These are phyloP conservation scores for Taenaris catops DNA, from an alignment of 2,888 invertebrate genomes.

Conservation along the genomic window DNA sequence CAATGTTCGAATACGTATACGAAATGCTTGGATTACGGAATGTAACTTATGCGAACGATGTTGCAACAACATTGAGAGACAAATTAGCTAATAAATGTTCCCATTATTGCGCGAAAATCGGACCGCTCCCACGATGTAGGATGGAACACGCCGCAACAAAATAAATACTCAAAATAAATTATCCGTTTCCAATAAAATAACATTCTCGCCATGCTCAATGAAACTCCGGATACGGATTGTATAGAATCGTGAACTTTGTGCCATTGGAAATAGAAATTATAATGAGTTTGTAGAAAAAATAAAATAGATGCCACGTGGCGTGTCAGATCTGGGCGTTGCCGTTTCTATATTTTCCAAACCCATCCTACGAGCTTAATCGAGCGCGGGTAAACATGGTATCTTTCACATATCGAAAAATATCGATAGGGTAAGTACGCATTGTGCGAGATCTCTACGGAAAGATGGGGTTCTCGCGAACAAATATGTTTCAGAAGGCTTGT, in stretches of 20 bases:
- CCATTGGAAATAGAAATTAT: conserved; percentile 26
- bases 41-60: conserved; percentile 1
- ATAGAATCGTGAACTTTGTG: conserved; percentile 33
- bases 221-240: conserved; percentile 27
- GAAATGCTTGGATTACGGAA: no score
- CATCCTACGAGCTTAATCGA: conserved; percentile 69
- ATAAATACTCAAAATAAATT: conserved; percentile 76
- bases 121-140: conserved; percentile 57
- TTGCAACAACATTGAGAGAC: conserved; percentile 20
- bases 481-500: conserved; percentile 61
- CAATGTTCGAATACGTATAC: no score
- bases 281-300: not conserved
- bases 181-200: conserved; percentile 75
- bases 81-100: conserved; percentile 35
- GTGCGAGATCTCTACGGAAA: conserved; percentile 45
- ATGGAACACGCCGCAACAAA: conserved; percentile 55
- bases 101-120: conserved; percentile 33
- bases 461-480: conserved; percentile 58
- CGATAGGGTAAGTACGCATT: conserved; percentile 50
- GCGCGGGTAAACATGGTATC: conserved; percentile 72
- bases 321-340: conserved; percentile 34
- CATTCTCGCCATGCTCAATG: conserved; percentile 50
- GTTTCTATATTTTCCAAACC: conserved; percentile 59
- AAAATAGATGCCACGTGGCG: conserved; percentile 14
- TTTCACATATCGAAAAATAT: conserved; percentile 67